Evolutionary conservation across 1,140 invertebrate genomes (phyloP), one percentile per base, ranked within the genome.

Genomic region (Pygmarrhopalites habei): DNA sequence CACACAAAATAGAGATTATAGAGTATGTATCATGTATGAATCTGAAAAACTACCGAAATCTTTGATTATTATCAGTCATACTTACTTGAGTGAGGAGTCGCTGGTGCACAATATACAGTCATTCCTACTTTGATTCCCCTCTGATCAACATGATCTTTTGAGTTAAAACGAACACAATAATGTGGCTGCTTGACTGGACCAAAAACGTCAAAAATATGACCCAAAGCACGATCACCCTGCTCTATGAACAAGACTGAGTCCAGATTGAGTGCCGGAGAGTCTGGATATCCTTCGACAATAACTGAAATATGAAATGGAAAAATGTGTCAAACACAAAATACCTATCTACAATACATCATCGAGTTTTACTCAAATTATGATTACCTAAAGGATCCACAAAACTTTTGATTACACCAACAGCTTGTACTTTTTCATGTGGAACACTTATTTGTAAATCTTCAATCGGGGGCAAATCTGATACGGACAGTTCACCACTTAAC

Each of bases 151-250:
- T 92, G 85, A 47, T 86, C 79, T 21, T 74, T 72, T n/a, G 80
- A 84, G 74, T 92, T 93, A 72, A 92, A 93, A 14, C 90, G 78
- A 1, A 93, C 81, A 63, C 85, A 85, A 75, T 94, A 94, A 69
- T 85, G 79, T 0, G 91, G 90, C 69, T 88, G 81, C 0, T 76
- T 77, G 0, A 92, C 86, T 72, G 82, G 79, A 4, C 92, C 92
- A 77, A 95, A 86, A 3, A 95, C 90, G 80, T 96, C 93, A 78
- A 91, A 93, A 58, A 96, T 82, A 71, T 83, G 80, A 2, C 90
- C 90, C 0, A 92, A 74, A 2, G 86, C 79, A 66, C 82, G 81
- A 46, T 83, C 78, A 17, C 87, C 88, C 73, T 82, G 80, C 10
- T 89, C 84, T 43, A 89, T 66, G 74, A 95, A 95, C 26, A 95